Base-by-base conservation (phyloP, 1,140 invertebrate species). In the Heterodera schachtii region DNA sequence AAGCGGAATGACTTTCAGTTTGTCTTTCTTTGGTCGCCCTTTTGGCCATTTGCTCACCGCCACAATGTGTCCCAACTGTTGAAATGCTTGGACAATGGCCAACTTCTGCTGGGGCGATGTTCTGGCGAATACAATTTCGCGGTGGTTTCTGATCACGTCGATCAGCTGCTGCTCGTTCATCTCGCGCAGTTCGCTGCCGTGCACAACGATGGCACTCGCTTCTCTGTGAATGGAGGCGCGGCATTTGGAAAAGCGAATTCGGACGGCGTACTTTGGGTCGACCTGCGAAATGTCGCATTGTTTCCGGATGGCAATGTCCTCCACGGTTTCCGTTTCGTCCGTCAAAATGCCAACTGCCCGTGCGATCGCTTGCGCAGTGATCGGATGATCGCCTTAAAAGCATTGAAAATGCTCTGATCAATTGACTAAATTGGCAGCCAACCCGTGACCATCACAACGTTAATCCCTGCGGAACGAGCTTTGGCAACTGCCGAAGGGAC, bases 321-420 rank as follows among this genome's bases (percentile, higher is more conserved):
- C 96, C 84, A 97, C 93, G 71, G 96, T 97, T 91, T 96, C 95
- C 89, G 95, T 96, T 89, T 95, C 92, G 93, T 98, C 95, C 79
- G 95, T 97, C 90, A 99, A 98, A 90, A 99, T 98, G 88, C 97
- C 97, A 84, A 99, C 97, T 82, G 95, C 96, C 92, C 97, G 97
- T 90, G 97, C 97, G 92, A 99, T 99, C 89, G 97, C 97, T 92
- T 98, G 98, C 91, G 97, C 97, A 92, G 97, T 98, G 92, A 98
- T 98, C 77, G 96, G 97, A 92, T 99, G 97, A 46, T 80, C 79
- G 19, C 77, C 77, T 41, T 43, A 64, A 77, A n/a, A 66, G 64
- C 16, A 60, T 16, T 5, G 31, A 21, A 66, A 64, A 64, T n/a
- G 16, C 21, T 6, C 16, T 41, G 16, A 31, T 31, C 31, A 3